Base-by-base conservation (phyloP, 2,797 vertebrate species). In the Austrolebias charrua region DNA sequence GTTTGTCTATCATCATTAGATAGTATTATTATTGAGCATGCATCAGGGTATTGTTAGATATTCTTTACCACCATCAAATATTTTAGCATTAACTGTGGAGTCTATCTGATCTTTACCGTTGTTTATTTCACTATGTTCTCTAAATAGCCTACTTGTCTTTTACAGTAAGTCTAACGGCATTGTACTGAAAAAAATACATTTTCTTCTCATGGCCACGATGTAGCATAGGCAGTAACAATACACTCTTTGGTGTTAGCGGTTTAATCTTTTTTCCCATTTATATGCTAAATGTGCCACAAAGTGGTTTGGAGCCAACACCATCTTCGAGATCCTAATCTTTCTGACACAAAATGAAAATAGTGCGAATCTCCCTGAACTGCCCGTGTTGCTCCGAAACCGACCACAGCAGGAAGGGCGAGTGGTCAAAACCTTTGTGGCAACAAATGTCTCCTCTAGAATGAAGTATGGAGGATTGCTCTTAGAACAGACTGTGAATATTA, bases 251-350 rank as follows among this genome's bases (percentile, higher is more conserved):
- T 69, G 62, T 61, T 73, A 50, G 51, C 2, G 79, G 85, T 89
- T 81, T 67, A 74, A 88, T 88, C 79, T 80, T 64, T 88, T 65
- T 88, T 88, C 68, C 63, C 74, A 88, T 90, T 88, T 86, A 87
- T 87, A 89, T 88, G 86, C 82, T 89, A 89, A 90, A 76, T 88
- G 60, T 55, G 60, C 71, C 70, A 60, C 62, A 78, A 76, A 78
- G 72, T 0, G 28, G 55, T 73, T 88, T 81, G 69, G 62, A 71
- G 69, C 67, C 70, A 72, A 65, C 80, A 77, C 75, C 76, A 77
- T 82, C 72, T 76, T 72, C 46, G 55, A 46, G 81, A 90, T 86
- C 68, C 55, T 80, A 84, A 88, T 90, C 87, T 87, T 63, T 66
- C 49, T 66, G 80, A 85, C 74, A 78, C 63, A 72, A 70, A 83